Conservation (phyloP, 2,888 invertebrate genomes). For the Drosophila ezoana region DNA sequence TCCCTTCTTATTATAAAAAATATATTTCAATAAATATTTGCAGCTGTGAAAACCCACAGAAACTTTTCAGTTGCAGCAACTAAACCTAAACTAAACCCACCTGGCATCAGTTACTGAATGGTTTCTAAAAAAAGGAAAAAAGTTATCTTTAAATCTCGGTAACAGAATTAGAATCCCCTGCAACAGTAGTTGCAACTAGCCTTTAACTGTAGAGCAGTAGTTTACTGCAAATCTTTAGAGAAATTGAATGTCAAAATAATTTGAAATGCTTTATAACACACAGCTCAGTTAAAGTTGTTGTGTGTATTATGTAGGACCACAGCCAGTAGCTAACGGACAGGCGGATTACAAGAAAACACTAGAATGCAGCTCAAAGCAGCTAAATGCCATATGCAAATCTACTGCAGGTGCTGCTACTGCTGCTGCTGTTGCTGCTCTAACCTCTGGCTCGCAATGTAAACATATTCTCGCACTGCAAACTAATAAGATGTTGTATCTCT, state of each 20-base stretch:
- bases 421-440: constrained; percentile 3
- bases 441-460: constrained; percentile 40
- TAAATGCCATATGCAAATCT: constrained; percentile 60
- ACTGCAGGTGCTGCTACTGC: constrained; percentile 37
- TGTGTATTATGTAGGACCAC: constrained; percentile 5
- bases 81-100: not conserved
- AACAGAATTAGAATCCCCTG: not conserved
- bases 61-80: not conserved
- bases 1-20: too few relatives aligned
- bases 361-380: constrained; percentile 48
- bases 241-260: constrained; percentile 60
- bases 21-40: not conserved
- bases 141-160: too few relatives aligned
- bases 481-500: constrained; percentile 75
- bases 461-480: constrained; percentile 64
- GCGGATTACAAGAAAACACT: constrained; percentile 45
- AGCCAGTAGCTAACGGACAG: constrained; percentile 42
- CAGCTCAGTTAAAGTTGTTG: constrained; percentile 19
- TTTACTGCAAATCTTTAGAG: constrained; percentile 24
- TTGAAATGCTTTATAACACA: constrained; percentile 45
- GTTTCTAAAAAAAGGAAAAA: too few relatives aligned
- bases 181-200: not conserved
- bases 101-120: not conserved
- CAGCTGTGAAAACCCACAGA: not conserved
- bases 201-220: not conserved